Percentiles rank a stretch among this genome's conserved stretches.
Conservation (phyloP, 2,888 invertebrate species). For the Acrobasis repandana region DNA sequence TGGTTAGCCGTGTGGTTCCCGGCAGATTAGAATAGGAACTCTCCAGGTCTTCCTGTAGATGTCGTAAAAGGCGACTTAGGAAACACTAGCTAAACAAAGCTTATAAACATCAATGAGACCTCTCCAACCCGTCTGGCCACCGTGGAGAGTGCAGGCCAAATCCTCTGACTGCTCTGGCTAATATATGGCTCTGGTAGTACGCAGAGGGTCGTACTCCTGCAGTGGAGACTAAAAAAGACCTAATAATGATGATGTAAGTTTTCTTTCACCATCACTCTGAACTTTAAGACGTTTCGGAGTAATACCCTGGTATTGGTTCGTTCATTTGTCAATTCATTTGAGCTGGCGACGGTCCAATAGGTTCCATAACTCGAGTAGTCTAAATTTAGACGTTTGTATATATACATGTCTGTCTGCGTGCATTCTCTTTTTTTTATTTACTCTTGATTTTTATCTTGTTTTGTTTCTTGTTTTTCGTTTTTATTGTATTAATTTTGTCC, state of each 20-base stretch:
- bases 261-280: not conserved
- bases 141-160: too few relatives aligned
- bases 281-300: not conserved
- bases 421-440: not conserved
- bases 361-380: conserved; percentile 23
- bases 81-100: too few relatives aligned
- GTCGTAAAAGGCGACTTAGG: too few relatives aligned
- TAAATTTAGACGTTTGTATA: conserved; percentile 25
- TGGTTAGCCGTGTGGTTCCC: too few relatives aligned
- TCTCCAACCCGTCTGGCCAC: too few relatives aligned
- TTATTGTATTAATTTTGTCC: not conserved
- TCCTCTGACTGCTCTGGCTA: too few relatives aligned
- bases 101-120: too few relatives aligned
- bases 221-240: too few relatives aligned
- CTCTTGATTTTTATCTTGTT: not conserved
- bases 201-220: too few relatives aligned
- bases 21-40: too few relatives aligned
- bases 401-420: conserved; percentile 3
- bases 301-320: conserved; percentile 15
- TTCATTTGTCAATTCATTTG: conserved; percentile 37
- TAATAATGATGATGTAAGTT: not conserved
- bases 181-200: too few relatives aligned
- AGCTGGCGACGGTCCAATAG: conserved; percentile 32
- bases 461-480: not conserved
- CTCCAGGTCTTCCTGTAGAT: too few relatives aligned